These are phyloP conservation scores for Muscicapa adusta DNA, from an alignment of 2,113 vertebrate genomes.

Conservation along the genomic window DNA sequence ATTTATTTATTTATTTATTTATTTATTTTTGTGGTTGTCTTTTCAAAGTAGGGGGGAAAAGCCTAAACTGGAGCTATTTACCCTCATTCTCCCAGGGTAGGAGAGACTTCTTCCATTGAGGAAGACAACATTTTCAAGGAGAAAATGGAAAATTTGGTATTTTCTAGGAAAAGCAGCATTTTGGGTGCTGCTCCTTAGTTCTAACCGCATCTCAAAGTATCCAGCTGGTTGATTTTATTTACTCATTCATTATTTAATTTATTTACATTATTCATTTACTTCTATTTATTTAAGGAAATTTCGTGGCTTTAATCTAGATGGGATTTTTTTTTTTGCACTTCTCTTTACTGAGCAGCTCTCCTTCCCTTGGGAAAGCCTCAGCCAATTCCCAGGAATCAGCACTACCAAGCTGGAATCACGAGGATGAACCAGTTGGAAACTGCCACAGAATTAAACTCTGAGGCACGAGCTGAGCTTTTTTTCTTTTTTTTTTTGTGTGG, in stretches of 20 bases:
- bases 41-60: rapidly evolving
- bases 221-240: not conserved
- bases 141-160: not conserved
- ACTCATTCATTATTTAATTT: not conserved
- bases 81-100: rapidly evolving
- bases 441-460: not conserved
- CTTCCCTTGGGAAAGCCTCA: not conserved
- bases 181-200: not conserved
- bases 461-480: not conserved
- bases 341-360: not conserved
- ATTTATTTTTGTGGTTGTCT: not conserved
- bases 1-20: not conserved
- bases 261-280: not conserved
- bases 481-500: not conserved
- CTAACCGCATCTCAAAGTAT: not conserved
- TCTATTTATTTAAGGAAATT: not conserved
- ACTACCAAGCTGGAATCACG: rapidly evolving
- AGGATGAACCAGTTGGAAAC: not conserved
- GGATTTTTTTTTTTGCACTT: not conserved
- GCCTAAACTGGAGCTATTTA: not conserved
- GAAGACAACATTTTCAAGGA: not conserved
- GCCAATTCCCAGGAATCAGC: not conserved
- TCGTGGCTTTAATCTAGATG: rapidly evolving
- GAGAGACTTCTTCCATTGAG: not conserved
- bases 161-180: rapidly evolving